Evolutionary conservation across 2,888 invertebrate species (phyloP).

Genomic region (Trisateles emortualis): DNA sequence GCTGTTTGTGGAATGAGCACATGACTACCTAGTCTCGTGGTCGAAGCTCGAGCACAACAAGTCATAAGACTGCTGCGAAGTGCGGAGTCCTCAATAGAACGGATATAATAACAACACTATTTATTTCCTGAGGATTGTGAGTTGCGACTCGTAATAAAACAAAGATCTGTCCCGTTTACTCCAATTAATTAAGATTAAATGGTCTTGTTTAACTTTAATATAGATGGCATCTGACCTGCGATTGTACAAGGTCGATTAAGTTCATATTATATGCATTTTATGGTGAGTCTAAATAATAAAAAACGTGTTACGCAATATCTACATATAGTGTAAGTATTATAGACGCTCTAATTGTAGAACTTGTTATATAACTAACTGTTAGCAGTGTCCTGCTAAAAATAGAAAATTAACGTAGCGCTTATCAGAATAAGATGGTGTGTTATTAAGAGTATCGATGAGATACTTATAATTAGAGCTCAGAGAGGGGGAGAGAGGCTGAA

Average conservation of each 20-base stretch:
- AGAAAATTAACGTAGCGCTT: neutral
- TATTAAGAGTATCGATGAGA: neutral
- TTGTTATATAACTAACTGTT: slow-evolving; percentile 13
- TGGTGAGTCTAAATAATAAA: slow-evolving; percentile 21
- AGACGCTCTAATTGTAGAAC: slow-evolving; percentile 7
- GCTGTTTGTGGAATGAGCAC: slow-evolving; percentile 76
- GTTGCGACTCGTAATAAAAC: slow-evolving; percentile 11
- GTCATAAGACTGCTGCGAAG: slow-evolving; percentile 58
- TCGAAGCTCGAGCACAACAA: slow-evolving; percentile 41
- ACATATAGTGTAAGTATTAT: slow-evolving; percentile 12
- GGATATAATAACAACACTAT: slow-evolving; percentile 9
- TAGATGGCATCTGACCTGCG: slow-evolving; percentile 11
- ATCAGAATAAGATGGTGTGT: slow-evolving; percentile 8
- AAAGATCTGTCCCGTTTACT: slow-evolving; percentile 5
- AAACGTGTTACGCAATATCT: slow-evolving; percentile 14
- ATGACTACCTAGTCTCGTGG: slow-evolving; percentile 72
- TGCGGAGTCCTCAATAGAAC: slow-evolving; percentile 29
- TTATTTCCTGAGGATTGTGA: slow-evolving; percentile 6
- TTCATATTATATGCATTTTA: slow-evolving; percentile 24
- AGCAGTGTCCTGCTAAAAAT: slow-evolving; percentile 1
- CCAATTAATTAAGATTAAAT: slow-evolving; percentile 20
- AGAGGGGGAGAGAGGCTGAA: no score
- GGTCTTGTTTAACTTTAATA: slow-evolving; percentile 3
- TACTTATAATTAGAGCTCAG: no score
- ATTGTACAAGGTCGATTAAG: slow-evolving; percentile 32